Percentiles rank a stretch among this genome's conserved stretches.
phyloP scores from a whole-genome alignment of 2,888 invertebrate species.

The Torymus tubicola region DNA sequence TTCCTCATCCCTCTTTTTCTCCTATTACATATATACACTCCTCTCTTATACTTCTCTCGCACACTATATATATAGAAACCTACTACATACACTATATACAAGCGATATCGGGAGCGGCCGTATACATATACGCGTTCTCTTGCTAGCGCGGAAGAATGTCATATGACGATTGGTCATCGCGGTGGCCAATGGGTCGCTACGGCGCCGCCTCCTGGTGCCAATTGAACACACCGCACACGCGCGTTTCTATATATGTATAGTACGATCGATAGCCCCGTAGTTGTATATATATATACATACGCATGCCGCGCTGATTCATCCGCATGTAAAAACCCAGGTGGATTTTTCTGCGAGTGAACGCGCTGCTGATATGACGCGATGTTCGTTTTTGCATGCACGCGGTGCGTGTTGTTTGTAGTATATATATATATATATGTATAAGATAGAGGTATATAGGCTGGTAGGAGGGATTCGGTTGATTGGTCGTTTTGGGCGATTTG shows the following conservation, averaged over 20 bases:
- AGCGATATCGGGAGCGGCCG: not conserved
- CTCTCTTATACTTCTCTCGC: too few relatives aligned
- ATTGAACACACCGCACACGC: constrained; percentile 50
- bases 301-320: not conserved
- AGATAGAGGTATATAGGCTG: too few relatives aligned
- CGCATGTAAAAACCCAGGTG: not conserved
- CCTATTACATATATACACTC: too few relatives aligned
- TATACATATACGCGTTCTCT: constrained; percentile 57
- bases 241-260: constrained; percentile 16
- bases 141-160: constrained; percentile 72
- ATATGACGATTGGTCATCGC: constrained; percentile 76
- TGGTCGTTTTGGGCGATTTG: not conserved
- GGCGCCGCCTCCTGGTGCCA: constrained; percentile 71
- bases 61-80: too few relatives aligned
- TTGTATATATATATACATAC: not conserved
- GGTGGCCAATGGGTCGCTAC: constrained; percentile 71
- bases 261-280: constrained; percentile 43
- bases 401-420: too few relatives aligned
- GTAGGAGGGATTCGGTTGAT: not conserved
- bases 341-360: not conserved
- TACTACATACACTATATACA: too few relatives aligned
- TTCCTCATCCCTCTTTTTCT: not conserved
- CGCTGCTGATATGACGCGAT: not conserved
- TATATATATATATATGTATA: too few relatives aligned
- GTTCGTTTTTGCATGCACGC: not conserved